Evolutionary conservation across 1,140 invertebrate genomes (phyloP), one percentile per base, ranked within the genome.

Genomic region (Drosophila equinoxialis): DNA sequence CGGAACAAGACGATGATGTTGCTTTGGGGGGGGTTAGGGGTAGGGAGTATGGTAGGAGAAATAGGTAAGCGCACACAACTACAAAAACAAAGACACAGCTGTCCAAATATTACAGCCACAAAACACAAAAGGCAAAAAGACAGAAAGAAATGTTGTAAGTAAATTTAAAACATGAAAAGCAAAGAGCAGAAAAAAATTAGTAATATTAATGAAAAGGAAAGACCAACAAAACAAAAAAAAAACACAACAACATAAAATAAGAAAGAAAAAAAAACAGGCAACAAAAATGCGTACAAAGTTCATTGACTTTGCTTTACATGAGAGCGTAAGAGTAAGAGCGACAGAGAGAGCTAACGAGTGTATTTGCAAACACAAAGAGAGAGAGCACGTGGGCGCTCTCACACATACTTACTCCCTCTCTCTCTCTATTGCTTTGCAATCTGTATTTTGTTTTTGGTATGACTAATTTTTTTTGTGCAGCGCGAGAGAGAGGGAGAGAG

Each of bases 211-310:
- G 65, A 79, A 83, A 76, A 79, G 74, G 75, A 77, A 77, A 81
- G 66, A 55, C 62, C 37, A 64, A 68, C 30, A 82, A 41, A 65
- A 77, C 13, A 62, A 30, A 68, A 74, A 74, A 42, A 62, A 48
- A 71, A 42, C 62, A 59, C 63, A 68, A 55, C 35, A 37, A 37
- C 62, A 59, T 51, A 68, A 55, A 5, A 37, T 10, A 37, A 10
- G 1, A 6, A 37, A 10, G 39, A 26, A 74, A 3, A 14, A 58
- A 71, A 68, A 70, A 68, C 63, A 68, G 58, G 66, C 65, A 73
- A 74, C 72, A 74, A 54, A 81, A 87, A 89, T 87, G 85, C 83
- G 83, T 87, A 87, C 83, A 87, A 87, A 87, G 83, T 89, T 87
- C 83, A 84, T 89, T 87, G 83, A 89, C 83, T 87, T 87, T 87